These are phyloP conservation scores for Andrena haemorrhoa DNA, from an alignment of 2,888 invertebrate genomes.

Conservation along the genomic window DNA sequence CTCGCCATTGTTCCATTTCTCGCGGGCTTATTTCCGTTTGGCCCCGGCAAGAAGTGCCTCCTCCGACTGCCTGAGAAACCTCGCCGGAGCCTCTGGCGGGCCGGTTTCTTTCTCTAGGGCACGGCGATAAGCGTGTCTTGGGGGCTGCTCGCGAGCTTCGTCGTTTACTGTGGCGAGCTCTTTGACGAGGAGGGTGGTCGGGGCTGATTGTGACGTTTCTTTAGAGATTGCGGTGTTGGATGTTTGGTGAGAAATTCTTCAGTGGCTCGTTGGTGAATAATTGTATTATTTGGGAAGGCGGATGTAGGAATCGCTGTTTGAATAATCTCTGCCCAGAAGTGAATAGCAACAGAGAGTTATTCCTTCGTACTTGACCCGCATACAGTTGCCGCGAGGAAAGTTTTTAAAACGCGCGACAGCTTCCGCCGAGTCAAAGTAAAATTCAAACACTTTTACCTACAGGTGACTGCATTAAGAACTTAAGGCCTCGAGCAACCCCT, in stretches of 20 bases:
- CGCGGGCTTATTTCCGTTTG: conserved; percentile 43
- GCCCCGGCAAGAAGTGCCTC: conserved; percentile 29
- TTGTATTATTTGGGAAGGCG: too few relatives aligned
- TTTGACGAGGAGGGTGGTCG: not conserved
- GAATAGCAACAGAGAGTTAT: too few relatives aligned
- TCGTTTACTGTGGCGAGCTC: not conserved
- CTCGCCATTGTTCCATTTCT: conserved; percentile 46
- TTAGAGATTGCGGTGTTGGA: too few relatives aligned
- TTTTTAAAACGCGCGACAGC: conserved; percentile 6
- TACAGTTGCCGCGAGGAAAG: not conserved
- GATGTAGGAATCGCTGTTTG: too few relatives aligned
- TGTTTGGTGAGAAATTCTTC: too few relatives aligned
- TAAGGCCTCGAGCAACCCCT: conserved; percentile 74
- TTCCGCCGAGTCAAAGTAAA: conserved; percentile 28
- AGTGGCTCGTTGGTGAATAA: too few relatives aligned
- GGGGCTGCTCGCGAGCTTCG: not conserved
- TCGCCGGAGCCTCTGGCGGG: conserved; percentile 14
- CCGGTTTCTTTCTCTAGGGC: conserved; percentile 15
- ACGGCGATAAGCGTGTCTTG: not conserved
- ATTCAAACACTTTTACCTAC: conserved; percentile 66
- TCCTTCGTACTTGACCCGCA: too few relatives aligned
- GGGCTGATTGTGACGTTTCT: too few relatives aligned
- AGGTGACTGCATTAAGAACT: conserved; percentile 81
- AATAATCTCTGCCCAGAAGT: too few relatives aligned
- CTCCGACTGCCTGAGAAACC: conserved; percentile 26